phyloP scores from a whole-genome alignment of 2,113 vertebrate genomes.

The Ochotona princeps region DNA sequence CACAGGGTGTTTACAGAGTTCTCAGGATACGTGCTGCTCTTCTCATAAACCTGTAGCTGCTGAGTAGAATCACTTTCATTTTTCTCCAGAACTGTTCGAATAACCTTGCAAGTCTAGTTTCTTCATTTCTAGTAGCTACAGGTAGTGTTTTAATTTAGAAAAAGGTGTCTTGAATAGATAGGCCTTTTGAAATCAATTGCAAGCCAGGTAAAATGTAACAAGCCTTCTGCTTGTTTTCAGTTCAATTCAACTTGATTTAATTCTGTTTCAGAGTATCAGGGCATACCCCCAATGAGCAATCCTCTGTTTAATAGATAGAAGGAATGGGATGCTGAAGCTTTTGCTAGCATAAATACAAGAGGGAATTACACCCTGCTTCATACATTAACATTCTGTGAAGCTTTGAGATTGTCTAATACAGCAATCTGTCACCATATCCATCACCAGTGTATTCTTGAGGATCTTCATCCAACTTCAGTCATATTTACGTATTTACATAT shows the following conservation, averaged over 20 bases:
- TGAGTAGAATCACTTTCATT: background rate
- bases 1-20: background rate
- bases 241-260: background rate
- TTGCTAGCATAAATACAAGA: background rate
- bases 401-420: background rate
- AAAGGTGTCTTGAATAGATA: background rate
- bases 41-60: constrained; percentile 38
- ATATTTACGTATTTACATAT: background rate
- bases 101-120: background rate
- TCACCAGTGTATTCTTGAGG: background rate
- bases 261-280: background rate
- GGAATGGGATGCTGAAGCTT: background rate
- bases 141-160: background rate
- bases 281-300: background rate
- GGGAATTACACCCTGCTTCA: background rate
- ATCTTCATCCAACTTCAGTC: background rate
- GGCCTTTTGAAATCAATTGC: background rate
- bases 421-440: background rate
- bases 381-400: background rate
- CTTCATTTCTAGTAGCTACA: background rate
- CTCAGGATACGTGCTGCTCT: constrained; percentile 42
- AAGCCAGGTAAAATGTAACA: background rate
- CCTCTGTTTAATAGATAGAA: background rate
- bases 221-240: background rate
- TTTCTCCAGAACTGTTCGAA: background rate